A percentile compares a stretch with the other conserved stretches of the same genome.
Evolutionary conservation across 2,888 invertebrate species (phyloP).

Genomic region (Heteromyza rotundicornis): DNA sequence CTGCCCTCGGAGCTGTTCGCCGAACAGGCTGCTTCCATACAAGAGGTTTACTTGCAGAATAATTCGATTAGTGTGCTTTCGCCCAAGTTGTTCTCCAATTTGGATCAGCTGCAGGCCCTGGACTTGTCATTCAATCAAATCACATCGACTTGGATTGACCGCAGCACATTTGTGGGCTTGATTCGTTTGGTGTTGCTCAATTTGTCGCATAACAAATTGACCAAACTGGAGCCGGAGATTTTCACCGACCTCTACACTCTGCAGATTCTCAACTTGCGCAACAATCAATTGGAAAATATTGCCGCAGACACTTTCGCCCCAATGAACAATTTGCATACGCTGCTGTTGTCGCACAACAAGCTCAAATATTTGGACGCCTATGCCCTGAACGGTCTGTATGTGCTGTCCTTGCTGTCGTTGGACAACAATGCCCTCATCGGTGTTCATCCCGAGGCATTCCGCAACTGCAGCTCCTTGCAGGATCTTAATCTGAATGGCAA

Average conservation of each 20-base stretch:
- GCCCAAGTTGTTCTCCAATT: constrained; percentile 83
- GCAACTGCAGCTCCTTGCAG: constrained; percentile 88
- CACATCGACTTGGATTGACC: constrained; percentile 85
- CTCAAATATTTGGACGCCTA: constrained; percentile 84
- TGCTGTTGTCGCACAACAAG: constrained; percentile 85
- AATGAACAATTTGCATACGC: constrained; percentile 89
- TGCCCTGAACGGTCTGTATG: constrained; percentile 86
- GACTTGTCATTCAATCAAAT: constrained; percentile 87
- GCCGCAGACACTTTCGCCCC: constrained; percentile 88
- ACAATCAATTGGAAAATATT: constrained; percentile 82
- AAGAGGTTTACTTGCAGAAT: constrained; percentile 89
- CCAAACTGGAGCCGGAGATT: constrained; percentile 80
- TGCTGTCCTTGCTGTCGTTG: constrained; percentile 81
- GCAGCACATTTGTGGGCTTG: constrained; percentile 83
- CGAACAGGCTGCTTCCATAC: constrained; percentile 78
- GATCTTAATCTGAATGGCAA: constrained; percentile 91
- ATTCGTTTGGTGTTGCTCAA: constrained; percentile 87
- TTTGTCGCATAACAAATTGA: constrained; percentile 83
- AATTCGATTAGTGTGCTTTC: constrained; percentile 88
- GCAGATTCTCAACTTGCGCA: constrained; percentile 83
- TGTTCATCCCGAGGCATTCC: constrained; percentile 86
- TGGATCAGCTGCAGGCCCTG: constrained; percentile 79
- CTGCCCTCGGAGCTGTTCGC: constrained; percentile 85
- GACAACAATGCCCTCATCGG: constrained; percentile 85
- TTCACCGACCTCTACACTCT: constrained; percentile 86